A percentile compares a stretch with the other conserved stretches of the same genome.
These are phyloP conservation scores for Ephydatia muelleri DNA, from an alignment of 37 sponge, comb jelly and placozoan species.

Conservation along the genomic window DNA sequence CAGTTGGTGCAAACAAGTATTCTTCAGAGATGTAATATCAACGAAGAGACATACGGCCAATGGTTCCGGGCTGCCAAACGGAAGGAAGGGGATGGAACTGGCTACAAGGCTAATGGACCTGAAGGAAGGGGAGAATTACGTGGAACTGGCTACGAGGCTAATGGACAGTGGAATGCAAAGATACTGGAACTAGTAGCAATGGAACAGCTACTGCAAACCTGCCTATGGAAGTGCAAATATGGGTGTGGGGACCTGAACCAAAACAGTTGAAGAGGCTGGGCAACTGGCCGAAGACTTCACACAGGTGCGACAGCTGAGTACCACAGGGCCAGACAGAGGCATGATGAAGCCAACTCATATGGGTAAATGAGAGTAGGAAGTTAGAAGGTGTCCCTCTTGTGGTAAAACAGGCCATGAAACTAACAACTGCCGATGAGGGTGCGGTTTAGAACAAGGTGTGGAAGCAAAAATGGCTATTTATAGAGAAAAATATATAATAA, in stretches of 20 bases:
- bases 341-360: neutral
- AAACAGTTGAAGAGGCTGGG: constrained; percentile 19
- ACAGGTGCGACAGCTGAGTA: constrained; percentile 3
- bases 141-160: constrained; percentile 9
- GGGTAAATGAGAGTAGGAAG: neutral
- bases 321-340: neutral
- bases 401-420: neutral
- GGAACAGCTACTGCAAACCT: constrained; percentile 19
- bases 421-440: neutral
- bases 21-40: constrained; percentile 26
- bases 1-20: constrained; percentile 19
- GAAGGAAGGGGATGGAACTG: constrained; percentile 22
- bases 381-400: neutral
- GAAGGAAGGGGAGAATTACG: constrained; percentile 1
- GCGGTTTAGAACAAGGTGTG: neutral
- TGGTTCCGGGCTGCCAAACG: constrained; percentile 5
- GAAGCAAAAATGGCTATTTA: neutral
- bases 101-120: constrained; percentile 7
- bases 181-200: constrained; percentile 10
- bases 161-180: neutral
- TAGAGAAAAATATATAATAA: neutral
- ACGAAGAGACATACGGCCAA: constrained; percentile 34
- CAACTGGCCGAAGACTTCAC: constrained; percentile 33
- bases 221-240: constrained; percentile 25
- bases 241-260: constrained; percentile 37